Evolutionary conservation across 2,113 vertebrate species (phyloP), one percentile per base, ranked within the genome.

Genomic region (Aleadryas rufinucha): DNA sequence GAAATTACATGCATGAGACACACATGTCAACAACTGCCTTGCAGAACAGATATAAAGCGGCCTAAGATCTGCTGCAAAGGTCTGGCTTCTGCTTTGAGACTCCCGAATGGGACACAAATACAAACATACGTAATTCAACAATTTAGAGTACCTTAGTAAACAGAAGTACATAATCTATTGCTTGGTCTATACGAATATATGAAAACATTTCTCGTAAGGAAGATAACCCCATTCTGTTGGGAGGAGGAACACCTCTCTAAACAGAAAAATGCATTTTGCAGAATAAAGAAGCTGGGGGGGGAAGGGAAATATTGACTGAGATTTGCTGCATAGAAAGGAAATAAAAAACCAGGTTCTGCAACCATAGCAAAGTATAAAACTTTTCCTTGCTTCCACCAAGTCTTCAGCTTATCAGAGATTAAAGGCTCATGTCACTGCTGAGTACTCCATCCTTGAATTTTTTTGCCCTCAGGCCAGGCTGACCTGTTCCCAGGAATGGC

Each of bases 1-100:
- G 23, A 39, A 17, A 7, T 13, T 13, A 18, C 0, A 0, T 42
- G 13, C 0, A 4, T 52, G n/a, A 69, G 35, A 35, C 10, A 18
- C 69, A 23, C 7, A 3, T n/a, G 52, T 24, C 23, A 37, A 16
- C 24, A 39, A 1, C 3, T 28, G 44, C 20, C 41, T 53, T 59
- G 31, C 9, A 22, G 31, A 44, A 49, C 12, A 35, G 16, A 18
- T 7, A 20, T 63, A 22, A 72, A 66, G 7, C 10, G 45, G 49
- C 11, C 31, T 31, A 4, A 45, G 39, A 3, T 60, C 35, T 72
- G 24, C 24, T 84, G 39, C 14, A 47, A 60, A 74, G 27, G 2
- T n/a, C 33, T 88, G 47, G 24, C 13, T 11, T 79, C 52, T 71
- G 27, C 41, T 49, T 79, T 70, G 52, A 30, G 13, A 35, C 35